phyloP scores from a whole-genome alignment of 1,140 invertebrate genomes.

The Araneus ventricosus region DNA sequence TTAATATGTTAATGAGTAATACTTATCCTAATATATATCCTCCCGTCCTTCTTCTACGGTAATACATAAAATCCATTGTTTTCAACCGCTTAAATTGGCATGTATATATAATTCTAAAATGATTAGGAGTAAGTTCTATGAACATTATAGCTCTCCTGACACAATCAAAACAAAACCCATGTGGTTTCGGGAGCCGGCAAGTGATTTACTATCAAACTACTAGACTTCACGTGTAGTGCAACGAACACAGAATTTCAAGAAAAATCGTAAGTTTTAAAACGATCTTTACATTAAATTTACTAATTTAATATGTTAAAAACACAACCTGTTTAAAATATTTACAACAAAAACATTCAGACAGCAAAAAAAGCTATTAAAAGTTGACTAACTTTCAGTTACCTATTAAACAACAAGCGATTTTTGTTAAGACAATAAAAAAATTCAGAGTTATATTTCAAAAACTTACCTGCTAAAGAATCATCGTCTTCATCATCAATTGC shows the following conservation, averaged over 20 bases:
- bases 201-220: conserved; percentile 65
- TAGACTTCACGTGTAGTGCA: conserved; percentile 60
- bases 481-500: conserved; percentile 68
- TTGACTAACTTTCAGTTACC: not conserved
- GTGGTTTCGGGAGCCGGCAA: conserved; percentile 70
- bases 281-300: not conserved
- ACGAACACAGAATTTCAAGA: not conserved
- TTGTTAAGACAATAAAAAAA: conserved; percentile 39
- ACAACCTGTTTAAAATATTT: not conserved
- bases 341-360: not conserved
- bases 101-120: conserved; percentile 18
- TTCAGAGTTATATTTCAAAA: not conserved
- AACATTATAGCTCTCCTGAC: conserved; percentile 54
- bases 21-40: conserved; percentile 76
- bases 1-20: conserved; percentile 76
- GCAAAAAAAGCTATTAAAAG: conserved; percentile 30
- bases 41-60: conserved; percentile 67
- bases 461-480: conserved; percentile 75
- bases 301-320: not conserved
- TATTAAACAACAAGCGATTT: conserved; percentile 30
- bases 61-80: conserved; percentile 64
- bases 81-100: conserved; percentile 60
- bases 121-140: conserved; percentile 51
- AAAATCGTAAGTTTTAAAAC: not conserved
- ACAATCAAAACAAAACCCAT: conserved; percentile 76